Base-by-base conservation (phyloP, 1,140 invertebrate species). In the Coelopa frigida region DNA sequence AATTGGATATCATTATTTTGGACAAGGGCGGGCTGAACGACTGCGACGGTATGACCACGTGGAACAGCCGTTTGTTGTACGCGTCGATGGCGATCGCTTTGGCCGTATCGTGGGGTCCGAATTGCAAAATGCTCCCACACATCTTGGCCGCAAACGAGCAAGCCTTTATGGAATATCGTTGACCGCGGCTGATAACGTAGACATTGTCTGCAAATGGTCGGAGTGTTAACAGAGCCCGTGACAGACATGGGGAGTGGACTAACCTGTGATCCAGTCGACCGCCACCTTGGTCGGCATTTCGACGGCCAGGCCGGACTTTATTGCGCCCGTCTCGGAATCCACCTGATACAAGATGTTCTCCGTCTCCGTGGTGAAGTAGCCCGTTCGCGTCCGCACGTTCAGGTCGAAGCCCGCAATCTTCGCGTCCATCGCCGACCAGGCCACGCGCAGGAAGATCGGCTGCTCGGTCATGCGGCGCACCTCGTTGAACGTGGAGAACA, bases 221-320 rank as follows among this genome's bases (percentile, higher is more conserved):
- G n/a, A n/a, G n/a, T n/a, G n/a, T n/a, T n/a, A n/a, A n/a, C n/a
- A n/a, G n/a, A n/a, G n/a, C n/a, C n/a, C n/a, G n/a, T n/a, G n/a
- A n/a, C n/a, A n/a, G n/a, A n/a, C n/a, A n/a, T n/a, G n/a, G n/a
- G n/a, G n/a, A n/a, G n/a, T n/a, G n/a, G 20, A 47, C 37, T 36
- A 26, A 50, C 49, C 73, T 0, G 81, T 84, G 11, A 84, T 71
- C 87, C 87, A 90, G 58, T 91, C 87, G 5, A 88, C 75, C 0
- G 83, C 76, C 15, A 91, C 56, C 50, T 82, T 76, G 49, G 76
- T 77, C 0, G 88, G 87, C 27, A 53, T 76, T 8, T 78, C 75
- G 5, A 86, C 54, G 4, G 75, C 75, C 0, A 76, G 68, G 1
- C 81, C 74, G 0, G 61, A 53, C 5, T 58, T 45, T 5, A 64